A percentile compares a stretch with the other conserved stretches of the same genome.
These are phyloP conservation scores for Aurelia sp. DNA, from an alignment of 30 jellyfish, hydroid and myxozoan genomes.

Conservation along the genomic window DNA sequence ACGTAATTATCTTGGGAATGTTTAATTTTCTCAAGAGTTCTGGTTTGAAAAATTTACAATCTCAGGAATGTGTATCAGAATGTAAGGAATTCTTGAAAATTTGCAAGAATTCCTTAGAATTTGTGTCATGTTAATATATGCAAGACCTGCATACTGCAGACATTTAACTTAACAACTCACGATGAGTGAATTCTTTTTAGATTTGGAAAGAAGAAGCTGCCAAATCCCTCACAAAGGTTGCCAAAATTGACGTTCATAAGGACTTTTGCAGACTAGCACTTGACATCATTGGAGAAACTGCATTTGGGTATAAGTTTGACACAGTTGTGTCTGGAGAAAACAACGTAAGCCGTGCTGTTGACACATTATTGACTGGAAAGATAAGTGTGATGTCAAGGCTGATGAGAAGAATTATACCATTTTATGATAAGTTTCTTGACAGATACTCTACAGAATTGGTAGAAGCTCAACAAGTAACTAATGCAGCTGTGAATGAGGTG, in stretches of 20 bases:
- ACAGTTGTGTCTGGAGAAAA: conserved; percentile 56
- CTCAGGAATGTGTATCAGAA: too few relatives aligned
- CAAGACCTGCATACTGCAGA: too few relatives aligned
- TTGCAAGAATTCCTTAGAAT: too few relatives aligned
- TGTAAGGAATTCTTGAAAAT: too few relatives aligned
- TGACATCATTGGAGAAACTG: conserved; percentile 67
- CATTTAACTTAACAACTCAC: too few relatives aligned
- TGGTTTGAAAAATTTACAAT: too few relatives aligned
- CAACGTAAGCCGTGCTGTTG: conserved; percentile 50
- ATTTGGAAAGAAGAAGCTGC: conserved; percentile 25
- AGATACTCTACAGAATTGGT: background rate
- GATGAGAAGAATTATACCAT: conserved; percentile 44
- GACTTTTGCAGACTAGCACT: conserved; percentile 28
- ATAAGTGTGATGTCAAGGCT: conserved; percentile 10
- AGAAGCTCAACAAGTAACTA: conserved; percentile 14
- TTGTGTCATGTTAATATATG: too few relatives aligned
- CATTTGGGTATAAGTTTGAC: conserved; percentile 49
- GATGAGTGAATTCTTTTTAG: background rate
- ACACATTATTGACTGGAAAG: conserved; percentile 16
- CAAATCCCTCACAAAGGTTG: conserved; percentile 34
- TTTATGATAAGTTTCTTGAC: conserved; percentile 41
- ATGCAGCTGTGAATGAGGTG: conserved; percentile 40
- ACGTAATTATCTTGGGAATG: too few relatives aligned
- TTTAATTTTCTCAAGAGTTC: too few relatives aligned
- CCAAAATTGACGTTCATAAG: conserved; percentile 32